Evolutionary conservation across 2,113 vertebrate species (phyloP), one percentile per base, ranked within the genome.

Genomic region (Telmatochromis bifrenatus): DNA sequence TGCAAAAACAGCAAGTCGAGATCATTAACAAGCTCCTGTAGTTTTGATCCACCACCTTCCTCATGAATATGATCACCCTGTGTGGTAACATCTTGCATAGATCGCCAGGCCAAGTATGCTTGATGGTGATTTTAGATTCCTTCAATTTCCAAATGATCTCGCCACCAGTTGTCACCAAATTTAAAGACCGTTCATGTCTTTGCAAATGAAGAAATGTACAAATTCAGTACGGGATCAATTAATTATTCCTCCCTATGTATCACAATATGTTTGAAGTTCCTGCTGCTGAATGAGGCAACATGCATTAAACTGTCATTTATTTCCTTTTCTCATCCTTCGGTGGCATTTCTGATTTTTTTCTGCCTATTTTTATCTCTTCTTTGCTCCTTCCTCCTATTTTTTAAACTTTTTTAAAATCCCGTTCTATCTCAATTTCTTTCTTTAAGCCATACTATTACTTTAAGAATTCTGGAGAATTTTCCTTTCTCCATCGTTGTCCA

Each of bases 241-340:
- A 1, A 68, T 68, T 37, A 0, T 39, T 68, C 4, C 62, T 68
- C 62, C 19, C 62, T 2, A 0, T 39, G 62, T 21, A 73, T 1
- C 54, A 62, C 77, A 53, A 77, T 28, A 82, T 31, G 51, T 79
- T 75, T 87, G 68, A 55, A 47, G 54, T 65, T 55, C 45, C 26
- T 49, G 42, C 7, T 77, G 70, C 45, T 28, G 28, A 3, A 21
- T 62, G 58, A 62, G 3, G 54, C 53, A 56, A 15, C 58, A 47
- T 26, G 9, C 12, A 1, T 31, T 17, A 56, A 84, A 11, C 51
- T 62, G 11, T 12, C 53, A 15, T 53, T 3, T 60, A 3, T n/a
- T 47, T 42, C 2, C 17, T 54, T 45, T 39, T 14, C 14, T 26
- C 21, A 3, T 31, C 11, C 7, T 26, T 28, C 3, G 6, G 13